Conservation (phyloP, 2,888 invertebrate genomes). For the Carpatolechia fugitivella region DNA sequence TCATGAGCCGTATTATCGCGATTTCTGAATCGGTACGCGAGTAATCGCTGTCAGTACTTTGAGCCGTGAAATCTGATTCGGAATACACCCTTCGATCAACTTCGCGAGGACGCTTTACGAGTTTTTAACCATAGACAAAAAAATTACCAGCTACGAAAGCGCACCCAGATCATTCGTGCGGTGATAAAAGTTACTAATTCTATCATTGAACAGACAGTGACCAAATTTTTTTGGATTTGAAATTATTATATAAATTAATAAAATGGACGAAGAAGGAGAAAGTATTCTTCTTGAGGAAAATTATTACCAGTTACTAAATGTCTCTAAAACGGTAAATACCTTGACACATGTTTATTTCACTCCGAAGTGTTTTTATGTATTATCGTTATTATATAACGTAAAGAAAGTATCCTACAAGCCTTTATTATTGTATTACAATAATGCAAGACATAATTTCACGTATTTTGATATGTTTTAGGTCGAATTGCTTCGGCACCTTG, state of each 20-base stretch:
- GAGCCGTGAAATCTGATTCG: no score
- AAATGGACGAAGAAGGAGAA: slow-evolving; percentile 85
- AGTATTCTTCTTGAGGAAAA: slow-evolving; percentile 87
- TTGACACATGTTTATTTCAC: slow-evolving; percentile 25
- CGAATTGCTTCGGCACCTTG: slow-evolving; percentile 1
- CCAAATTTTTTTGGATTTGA: slow-evolving; percentile 24
- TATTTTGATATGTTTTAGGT: not conserved
- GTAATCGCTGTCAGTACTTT: no score
- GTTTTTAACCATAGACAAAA: no score
- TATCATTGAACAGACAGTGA: slow-evolving; percentile 21
- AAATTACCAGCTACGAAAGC: no score
- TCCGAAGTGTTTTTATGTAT: slow-evolving; percentile 36
- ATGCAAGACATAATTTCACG: slow-evolving; percentile 41
- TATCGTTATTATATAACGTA: slow-evolving; percentile 45
- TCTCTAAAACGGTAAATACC: slow-evolving; percentile 87
- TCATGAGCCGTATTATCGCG: no score
- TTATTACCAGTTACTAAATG: slow-evolving; percentile 92
- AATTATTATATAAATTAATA: slow-evolving; percentile 31
- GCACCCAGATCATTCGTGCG: no score
- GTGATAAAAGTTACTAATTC: slow-evolving; percentile 35
- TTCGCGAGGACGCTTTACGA: no score
- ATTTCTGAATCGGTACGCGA: no score
- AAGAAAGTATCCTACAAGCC: not conserved
- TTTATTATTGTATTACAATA: not conserved
- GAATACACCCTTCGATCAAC: no score